Evolutionary conservation across 2,888 invertebrate species (phyloP), one percentile per base, ranked within the genome.

Genomic region (Homarus gammarus): DNA sequence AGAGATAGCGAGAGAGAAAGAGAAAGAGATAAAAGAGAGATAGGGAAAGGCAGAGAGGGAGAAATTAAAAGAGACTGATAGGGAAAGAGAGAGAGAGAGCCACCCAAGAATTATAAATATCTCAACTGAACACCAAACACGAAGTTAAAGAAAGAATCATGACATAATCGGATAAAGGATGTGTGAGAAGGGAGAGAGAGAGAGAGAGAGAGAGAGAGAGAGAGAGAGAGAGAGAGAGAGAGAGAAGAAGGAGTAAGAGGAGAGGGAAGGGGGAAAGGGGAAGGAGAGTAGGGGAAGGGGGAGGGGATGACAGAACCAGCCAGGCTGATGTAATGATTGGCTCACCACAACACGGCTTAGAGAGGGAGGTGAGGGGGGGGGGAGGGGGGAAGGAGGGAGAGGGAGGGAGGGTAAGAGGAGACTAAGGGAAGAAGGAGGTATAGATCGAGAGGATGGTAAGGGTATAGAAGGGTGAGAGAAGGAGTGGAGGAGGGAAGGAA

Each of bases 171-270:
- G 49, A 44, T 18, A 33, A 22, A 22, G 49, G 27, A 40, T n/a
- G 49, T n/a, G 49, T n/a, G 49, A 31, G 31, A 18, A 31, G 77
- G 64, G 64, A 64, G 64, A 10, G 64, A 10, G 64, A 64, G 64
- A 40, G 40, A 40, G 18, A n/a, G n/a, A 40, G 40, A 40, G 40
- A n/a, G 40, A 18, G 40, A 40, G 75, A 44, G 44, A 44, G 75
- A 75, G 75, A 44, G 75, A 75, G 44, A 75, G 75, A 44, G 44
- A 75, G 75, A 75, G 75, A 44, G 75, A 38, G 75, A 75, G 38
- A 44, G 44, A 44, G 44, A 44, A 44, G 44, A 44, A 44, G 44
- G 44, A 44, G 44, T 38, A 75, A 75, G n/a, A 31, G 40, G 51
- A 22, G 33, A 51, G 33, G 3, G 49, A n/a, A 33, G 38, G 51